A percentile compares a stretch with the other conserved stretches of the same genome.
phyloP scores from a whole-genome alignment of 2,797 vertebrate species.

The Acipenser ruthenus region DNA sequence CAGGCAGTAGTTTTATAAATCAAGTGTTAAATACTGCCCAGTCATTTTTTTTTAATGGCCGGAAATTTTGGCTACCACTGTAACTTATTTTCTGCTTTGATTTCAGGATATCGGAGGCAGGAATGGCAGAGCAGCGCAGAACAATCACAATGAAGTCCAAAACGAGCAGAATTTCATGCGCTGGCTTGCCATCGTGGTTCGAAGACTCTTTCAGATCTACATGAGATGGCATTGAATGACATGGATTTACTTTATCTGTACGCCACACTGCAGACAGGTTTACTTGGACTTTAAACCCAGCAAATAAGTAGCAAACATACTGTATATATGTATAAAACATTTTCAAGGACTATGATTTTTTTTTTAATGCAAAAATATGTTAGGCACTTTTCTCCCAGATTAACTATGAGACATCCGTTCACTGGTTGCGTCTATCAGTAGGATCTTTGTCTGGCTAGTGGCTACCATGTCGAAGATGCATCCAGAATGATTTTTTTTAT shows the following conservation, averaged over 20 bases:
- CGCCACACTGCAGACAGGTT: constrained; percentile 21
- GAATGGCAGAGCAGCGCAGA: constrained; percentile 21
- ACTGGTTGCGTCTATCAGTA: no score
- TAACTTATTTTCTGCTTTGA: constrained; percentile 18
- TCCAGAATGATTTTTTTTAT: no score
- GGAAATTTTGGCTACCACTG: no score
- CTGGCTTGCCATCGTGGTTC: constrained; percentile 46
- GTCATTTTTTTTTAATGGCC: no score
- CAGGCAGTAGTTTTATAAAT: no score
- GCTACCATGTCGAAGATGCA: no score
- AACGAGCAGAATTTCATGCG: constrained; percentile 44
- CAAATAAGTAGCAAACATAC: constrained; percentile 47
- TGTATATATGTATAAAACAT: not conserved
- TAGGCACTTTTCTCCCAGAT: constrained; percentile 2
- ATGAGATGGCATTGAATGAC: constrained; percentile 37
- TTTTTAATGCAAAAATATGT: not conserved
- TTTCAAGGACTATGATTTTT: constrained; percentile 3
- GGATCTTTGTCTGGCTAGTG: no score
- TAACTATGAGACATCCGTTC: no score
- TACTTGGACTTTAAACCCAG: constrained; percentile 38
- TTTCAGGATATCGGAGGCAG: constrained; percentile 29
- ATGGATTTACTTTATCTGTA: constrained; percentile 10
- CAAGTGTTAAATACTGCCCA: no score
- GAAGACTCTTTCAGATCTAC: constrained; percentile 45
- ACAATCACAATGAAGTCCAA: constrained; percentile 24